phyloP scores from a whole-genome alignment of 2,888 invertebrate genomes.

The Acanthosoma haemorrhoidale region DNA sequence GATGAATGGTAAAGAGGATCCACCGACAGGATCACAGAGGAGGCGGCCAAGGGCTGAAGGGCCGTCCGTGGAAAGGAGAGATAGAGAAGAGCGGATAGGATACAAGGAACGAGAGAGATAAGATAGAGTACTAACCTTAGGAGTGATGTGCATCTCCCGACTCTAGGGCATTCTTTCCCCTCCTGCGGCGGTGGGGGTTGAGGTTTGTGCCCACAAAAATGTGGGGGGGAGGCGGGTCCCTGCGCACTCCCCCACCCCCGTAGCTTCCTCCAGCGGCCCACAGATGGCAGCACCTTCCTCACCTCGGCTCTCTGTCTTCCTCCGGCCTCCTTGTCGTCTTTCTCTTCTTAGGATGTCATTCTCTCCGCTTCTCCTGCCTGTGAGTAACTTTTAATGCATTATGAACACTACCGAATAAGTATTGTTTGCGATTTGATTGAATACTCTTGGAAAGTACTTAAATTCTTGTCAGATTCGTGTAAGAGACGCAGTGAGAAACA shows the following conservation, averaged over 20 bases:
- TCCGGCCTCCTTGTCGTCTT: slow-evolving; percentile 11
- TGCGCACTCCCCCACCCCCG: neutral
- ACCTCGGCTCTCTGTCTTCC: neutral
- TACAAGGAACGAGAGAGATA: neutral
- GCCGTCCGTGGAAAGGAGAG: no score
- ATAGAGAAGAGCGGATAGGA: neutral
- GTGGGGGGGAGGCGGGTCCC: neutral
- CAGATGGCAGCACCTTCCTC: slow-evolving; percentile 16
- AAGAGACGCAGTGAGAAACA: no score
- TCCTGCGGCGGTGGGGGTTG: slow-evolving; percentile 13
- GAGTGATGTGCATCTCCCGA: slow-evolving; percentile 10
- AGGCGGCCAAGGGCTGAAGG: no score
- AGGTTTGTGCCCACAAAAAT: slow-evolving; percentile 11
- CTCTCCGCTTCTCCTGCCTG: slow-evolving; percentile 1
- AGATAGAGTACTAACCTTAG: neutral
- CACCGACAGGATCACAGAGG: no score
- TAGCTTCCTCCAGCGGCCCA: neutral
- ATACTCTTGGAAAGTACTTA: no score
- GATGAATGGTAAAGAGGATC: no score
- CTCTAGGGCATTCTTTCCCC: slow-evolving; percentile 3
- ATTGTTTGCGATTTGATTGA: no score
- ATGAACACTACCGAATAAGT: no score
- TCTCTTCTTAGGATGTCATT: no score
- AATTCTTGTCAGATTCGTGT: no score
- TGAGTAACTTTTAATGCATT: no score